Conservation (phyloP, 1,140 invertebrate species). For the Scaptomyza montana region DNA sequence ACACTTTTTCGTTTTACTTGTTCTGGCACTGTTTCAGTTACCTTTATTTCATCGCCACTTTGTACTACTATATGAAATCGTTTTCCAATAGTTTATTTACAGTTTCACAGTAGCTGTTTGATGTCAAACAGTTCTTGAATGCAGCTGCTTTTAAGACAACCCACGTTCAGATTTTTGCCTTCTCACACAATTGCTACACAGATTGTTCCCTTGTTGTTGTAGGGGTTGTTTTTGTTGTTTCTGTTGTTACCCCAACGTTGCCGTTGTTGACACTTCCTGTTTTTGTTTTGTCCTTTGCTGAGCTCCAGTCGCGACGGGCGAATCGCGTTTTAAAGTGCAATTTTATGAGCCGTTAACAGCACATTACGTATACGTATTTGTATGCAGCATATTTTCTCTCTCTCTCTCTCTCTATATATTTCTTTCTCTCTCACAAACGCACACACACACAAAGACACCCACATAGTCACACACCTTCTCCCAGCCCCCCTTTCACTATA, state of each 20-base stretch:
- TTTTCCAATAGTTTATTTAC: too few species aligned
- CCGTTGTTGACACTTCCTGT: slow-evolving; percentile 62
- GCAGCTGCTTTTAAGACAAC: neutral
- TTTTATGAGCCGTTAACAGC: slow-evolving; percentile 71
- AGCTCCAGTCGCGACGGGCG: slow-evolving; percentile 34
- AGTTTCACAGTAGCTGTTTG: too few species aligned
- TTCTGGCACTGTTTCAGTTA: too few species aligned
- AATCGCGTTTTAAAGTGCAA: slow-evolving; percentile 69
- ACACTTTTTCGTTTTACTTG: too few species aligned
- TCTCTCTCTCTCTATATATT: slow-evolving; percentile 10
- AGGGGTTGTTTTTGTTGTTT: slow-evolving; percentile 22
- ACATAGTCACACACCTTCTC: too few species aligned
- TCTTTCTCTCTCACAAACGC: too few species aligned
- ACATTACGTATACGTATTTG: slow-evolving; percentile 53
- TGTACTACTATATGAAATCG: too few species aligned
- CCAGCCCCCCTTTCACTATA: neutral
- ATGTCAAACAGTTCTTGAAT: neutral
- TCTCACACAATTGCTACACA: slow-evolving; percentile 7
- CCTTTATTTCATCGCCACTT: too few species aligned
- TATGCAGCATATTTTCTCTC: slow-evolving; percentile 8
- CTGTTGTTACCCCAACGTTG: slow-evolving; percentile 24
- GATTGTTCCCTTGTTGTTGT: slow-evolving; percentile 15
- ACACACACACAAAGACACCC: neutral
- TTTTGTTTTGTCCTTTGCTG: slow-evolving; percentile 51
- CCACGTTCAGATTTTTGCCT: slow-evolving; percentile 18